Evolutionary conservation across 2,888 invertebrate species (phyloP), one percentile per base, ranked within the genome.

Genomic region (Scrobipalpa costella): DNA sequence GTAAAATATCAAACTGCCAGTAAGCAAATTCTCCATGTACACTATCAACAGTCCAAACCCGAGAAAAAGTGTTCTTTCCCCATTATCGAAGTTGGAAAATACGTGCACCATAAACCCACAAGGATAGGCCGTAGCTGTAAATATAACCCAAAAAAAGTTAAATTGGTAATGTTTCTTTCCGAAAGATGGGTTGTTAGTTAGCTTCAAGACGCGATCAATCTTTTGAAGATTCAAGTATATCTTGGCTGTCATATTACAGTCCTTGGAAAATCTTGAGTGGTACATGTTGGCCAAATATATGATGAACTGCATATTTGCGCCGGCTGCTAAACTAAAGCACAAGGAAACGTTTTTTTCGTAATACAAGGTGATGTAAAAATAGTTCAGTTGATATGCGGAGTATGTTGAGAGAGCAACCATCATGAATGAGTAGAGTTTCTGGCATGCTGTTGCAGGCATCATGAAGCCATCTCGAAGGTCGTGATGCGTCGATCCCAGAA

Each of bases 21-120:
- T 69, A 3, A 78, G 59, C 36, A 74, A 2, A 7, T 71, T 36
- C 34, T 81, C 81, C 36, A 77, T 33, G 44, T 73, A 77, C 11
- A 61, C 13, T 3, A 57, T 40, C 13, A 68, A n/a, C 5, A 74
- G 36, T 2, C 71, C 71, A 2, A 70, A 52, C 27, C 60, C 70
- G 62, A 69, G 38, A 11, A 73, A 72, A 34, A 70, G 15, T 0
- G 70, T 64, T 9, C 60, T 66, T 0, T 57, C 13, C 0, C 76
- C 75, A 6, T 69, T 67, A 7, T 74, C 67, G 5, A 77, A 27
- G 2, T 63, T 61, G 0, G 27, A 47, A 15, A 67, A 49, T 13
- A 69, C 63, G 34, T 74, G 69, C 1, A 64, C 33, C 0, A 64
- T 6, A 57, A 59, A 74, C 0, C 76, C 75, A 15, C 57, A 15